Percentiles rank a stretch among this genome's conserved stretches.
Evolutionary conservation across 2,113 vertebrate genomes (phyloP).

Genomic region (Motacilla tschutschensis): DNA sequence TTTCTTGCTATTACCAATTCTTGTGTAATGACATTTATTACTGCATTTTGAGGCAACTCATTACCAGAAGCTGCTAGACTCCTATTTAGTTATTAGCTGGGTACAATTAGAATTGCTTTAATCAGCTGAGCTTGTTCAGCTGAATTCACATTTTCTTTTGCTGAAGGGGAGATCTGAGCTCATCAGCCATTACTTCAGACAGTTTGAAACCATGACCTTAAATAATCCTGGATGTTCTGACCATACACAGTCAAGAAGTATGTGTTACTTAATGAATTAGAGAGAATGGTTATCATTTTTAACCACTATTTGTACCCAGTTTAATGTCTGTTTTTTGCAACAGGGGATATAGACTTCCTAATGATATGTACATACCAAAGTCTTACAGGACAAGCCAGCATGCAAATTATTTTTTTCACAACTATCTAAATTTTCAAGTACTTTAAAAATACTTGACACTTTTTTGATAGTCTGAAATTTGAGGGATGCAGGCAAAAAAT

Average conservation of each 20-base stretch:
- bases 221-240: constrained; percentile 1
- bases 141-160: constrained; percentile 43
- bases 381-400: neutral
- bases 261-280: neutral
- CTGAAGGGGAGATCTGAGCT: constrained; percentile 9
- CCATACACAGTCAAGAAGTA: neutral
- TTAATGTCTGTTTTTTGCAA: neutral
- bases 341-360: neutral
- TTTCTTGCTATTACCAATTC: neutral
- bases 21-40: constrained; percentile 39
- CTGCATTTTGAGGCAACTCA: constrained; percentile 36
- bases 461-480: neutral
- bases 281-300: neutral
- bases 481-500: neutral
- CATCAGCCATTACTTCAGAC: constrained; percentile 1
- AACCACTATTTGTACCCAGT: neutral
- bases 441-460: neutral
- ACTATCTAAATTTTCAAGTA: neutral
- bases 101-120: constrained; percentile 46
- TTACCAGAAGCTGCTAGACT: constrained; percentile 43
- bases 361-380: neutral
- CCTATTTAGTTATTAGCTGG: constrained; percentile 52
- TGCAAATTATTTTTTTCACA: neutral
- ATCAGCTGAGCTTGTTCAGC: constrained; percentile 45
- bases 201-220: constrained; percentile 4